phyloP scores from a whole-genome alignment of 2,113 vertebrate species.

The Propithecus coquereli region DNA sequence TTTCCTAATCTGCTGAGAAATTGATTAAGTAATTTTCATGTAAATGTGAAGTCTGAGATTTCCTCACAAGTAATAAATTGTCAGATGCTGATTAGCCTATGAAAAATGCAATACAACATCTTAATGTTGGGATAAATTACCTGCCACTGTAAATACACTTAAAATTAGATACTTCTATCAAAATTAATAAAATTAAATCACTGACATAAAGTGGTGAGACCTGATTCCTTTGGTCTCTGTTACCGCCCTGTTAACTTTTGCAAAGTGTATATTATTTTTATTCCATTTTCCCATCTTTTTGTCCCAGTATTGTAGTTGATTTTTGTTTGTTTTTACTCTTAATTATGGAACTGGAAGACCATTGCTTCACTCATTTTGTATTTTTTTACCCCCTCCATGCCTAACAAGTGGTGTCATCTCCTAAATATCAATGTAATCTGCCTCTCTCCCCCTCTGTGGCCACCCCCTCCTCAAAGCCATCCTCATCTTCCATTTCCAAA shows the following conservation, averaged over 20 bases:
- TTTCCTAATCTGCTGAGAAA: conserved; percentile 34
- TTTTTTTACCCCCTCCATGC: not conserved
- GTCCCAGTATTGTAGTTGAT: not conserved
- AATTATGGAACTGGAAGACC: not conserved
- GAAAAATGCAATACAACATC: not conserved
- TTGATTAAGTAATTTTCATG: conserved; percentile 60
- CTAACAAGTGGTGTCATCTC: not conserved
- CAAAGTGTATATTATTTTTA: not conserved
- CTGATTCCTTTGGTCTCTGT: not conserved
- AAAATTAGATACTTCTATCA: conserved; percentile 19
- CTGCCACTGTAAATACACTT: conserved; percentile 43
- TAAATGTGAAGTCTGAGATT: conserved; percentile 57
- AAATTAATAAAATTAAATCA: not conserved
- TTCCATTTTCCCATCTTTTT: not conserved
- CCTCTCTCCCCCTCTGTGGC: rapidly evolving
- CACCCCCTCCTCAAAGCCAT: too few relatives aligned
- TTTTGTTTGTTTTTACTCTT: not conserved
- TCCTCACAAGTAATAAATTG: conserved; percentile 27
- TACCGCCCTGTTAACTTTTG: not conserved
- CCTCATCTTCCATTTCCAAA: rapidly evolving
- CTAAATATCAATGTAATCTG: not conserved
- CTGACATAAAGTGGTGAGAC: not conserved
- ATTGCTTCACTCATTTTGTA: not conserved
- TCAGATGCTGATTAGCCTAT: conserved; percentile 34
- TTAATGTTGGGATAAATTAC: not conserved